Evolutionary conservation across 2,113 vertebrate genomes (phyloP).

Genomic region (Caracal caracal): DNA sequence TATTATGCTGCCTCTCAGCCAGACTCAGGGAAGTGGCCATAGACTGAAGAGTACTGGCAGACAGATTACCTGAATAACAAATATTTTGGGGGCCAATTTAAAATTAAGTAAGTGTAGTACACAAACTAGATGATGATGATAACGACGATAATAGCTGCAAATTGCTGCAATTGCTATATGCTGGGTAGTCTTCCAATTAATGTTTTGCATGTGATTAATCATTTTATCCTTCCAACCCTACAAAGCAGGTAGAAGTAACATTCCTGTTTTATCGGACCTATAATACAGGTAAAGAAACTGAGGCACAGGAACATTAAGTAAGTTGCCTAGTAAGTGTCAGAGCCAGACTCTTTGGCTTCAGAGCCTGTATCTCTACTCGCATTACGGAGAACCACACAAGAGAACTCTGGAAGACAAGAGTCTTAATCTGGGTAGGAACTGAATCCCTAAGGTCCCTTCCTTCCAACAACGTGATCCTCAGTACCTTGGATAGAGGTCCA

Average conservation of each 20-base stretch:
- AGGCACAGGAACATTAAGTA: constrained; percentile 12
- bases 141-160: neutral
- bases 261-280: neutral
- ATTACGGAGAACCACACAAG: neutral
- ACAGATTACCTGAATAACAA: neutral
- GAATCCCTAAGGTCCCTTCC: neutral
- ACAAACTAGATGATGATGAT: neutral
- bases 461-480: neutral
- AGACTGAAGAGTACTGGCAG: neutral
- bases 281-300: neutral
- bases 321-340: neutral
- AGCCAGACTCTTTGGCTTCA: constrained; percentile 20
- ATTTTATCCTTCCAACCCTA: constrained; percentile 28
- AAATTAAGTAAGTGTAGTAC: constrained; percentile 4
- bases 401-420: neutral
- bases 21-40: neutral
- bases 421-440: neutral
- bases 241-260: neutral
- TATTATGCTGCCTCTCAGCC: neutral
- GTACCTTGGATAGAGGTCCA: constrained; percentile 96
- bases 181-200: constrained; percentile 15
- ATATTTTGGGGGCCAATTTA: neutral
- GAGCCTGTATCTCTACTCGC: neutral
- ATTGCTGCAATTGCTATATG: neutral
- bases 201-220: neutral